Percentiles rank a stretch among this genome's conserved stretches.
phyloP scores from a whole-genome alignment of 2,113 vertebrate species.

The Alectura lathami region DNA sequence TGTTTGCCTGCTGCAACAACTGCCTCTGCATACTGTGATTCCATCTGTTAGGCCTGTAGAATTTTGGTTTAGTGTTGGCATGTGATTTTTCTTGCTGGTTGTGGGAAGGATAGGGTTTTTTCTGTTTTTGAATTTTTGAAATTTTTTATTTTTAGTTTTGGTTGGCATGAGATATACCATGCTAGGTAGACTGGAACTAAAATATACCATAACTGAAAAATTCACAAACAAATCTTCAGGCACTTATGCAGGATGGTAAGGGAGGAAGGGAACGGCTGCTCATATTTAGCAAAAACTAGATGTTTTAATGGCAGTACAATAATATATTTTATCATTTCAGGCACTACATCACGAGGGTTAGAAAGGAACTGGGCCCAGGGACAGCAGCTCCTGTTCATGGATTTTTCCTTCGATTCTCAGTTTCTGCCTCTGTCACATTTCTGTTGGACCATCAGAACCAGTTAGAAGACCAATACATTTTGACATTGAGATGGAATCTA shows the following conservation, averaged over 20 bases:
- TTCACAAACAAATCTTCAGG: neutral
- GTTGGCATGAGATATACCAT: neutral
- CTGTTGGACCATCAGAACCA: neutral
- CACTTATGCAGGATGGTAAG: neutral
- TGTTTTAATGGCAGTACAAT: neutral
- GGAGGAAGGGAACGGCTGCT: conserved; percentile 1
- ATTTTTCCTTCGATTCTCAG: neutral
- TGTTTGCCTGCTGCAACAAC: neutral
- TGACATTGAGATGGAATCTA: neutral
- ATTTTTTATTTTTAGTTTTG: neutral
- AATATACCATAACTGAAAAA: neutral
- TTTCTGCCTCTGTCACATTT: neutral
- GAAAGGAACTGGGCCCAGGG: neutral
- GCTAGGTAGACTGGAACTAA: neutral
- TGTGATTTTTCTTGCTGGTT: neutral
- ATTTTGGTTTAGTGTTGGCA: neutral
- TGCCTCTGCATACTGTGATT: neutral
- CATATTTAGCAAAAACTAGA: neutral
- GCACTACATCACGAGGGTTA: neutral
- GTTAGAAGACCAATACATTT: neutral
- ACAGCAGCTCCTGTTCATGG: neutral
- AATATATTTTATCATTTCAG: neutral
- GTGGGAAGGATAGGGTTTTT: neutral
- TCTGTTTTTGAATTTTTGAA: neutral
- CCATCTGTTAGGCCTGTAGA: neutral